These are phyloP conservation scores for Bryconaethiops microstoma DNA, from an alignment of 2,797 vertebrate species.

Conservation along the genomic window DNA sequence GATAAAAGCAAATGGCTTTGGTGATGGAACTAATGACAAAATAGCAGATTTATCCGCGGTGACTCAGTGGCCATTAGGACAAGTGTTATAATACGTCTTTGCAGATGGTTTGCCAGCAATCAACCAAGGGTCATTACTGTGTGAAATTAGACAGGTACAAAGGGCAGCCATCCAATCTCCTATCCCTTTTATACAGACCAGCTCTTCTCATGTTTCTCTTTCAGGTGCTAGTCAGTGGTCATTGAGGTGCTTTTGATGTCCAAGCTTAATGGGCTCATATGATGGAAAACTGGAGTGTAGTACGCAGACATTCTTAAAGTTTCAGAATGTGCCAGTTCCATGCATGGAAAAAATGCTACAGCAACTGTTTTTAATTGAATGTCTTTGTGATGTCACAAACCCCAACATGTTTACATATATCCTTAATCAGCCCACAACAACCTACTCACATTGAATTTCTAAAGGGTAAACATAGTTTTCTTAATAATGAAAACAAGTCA, in stretches of 20 bases:
- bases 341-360: no score
- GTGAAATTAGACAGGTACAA: background rate
- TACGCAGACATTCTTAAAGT: no score
- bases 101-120: background rate
- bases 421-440: no score
- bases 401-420: no score
- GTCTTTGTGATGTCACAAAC: background rate
- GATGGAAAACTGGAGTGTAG: no score
- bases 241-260: no score
- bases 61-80: conserved; percentile 15
- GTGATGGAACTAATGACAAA: conserved; percentile 27
- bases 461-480: no score
- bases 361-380: no score
- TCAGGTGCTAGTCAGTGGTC: background rate
- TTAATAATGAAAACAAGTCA: no score
- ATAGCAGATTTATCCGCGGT: conserved; percentile 1
- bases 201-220: background rate
- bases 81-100: conserved; percentile 13
- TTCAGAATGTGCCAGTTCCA: no score
- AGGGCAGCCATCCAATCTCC: no score
- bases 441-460: no score
- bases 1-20: conserved; percentile 14
- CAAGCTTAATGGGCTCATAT: background rate
- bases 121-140: background rate
- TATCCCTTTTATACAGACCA: background rate